Base-by-base conservation (phyloP, 1,140 invertebrate genomes). In the Zelostemma sp. region DNA sequence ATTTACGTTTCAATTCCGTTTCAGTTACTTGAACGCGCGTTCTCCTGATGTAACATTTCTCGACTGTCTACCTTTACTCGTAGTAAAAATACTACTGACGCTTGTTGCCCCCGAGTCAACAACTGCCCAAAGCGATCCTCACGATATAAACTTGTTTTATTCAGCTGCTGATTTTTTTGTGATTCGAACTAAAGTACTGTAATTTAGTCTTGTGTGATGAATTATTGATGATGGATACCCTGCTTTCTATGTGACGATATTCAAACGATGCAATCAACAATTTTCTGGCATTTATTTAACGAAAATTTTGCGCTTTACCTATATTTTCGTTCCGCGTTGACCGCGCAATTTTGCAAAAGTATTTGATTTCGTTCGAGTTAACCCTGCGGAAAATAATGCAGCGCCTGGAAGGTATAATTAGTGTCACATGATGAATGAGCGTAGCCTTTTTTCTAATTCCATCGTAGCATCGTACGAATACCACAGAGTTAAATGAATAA, bases 401-500 rank as follows among this genome's bases (percentile, higher is more conserved):
- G 8, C 25, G 25, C 25, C 25, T 28, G 3, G 40, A 40, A 14
- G 12, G 8, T 11, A 19, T 41, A 40, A 40, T 40, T 40, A 40
- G 14, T 40, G 11, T 58, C 41, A 12, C 45, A 54, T 25, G 31
- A 45, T 9, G 51, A 56, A 61, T 19, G 17, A 46, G 8, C 43
- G 18, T 43, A 65, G 43, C 49, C 55, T 62, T 62, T 53, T 64
- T 59, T 41, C 46, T 55, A 28, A n/a, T 64, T 56, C 33, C 49
- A 47, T 28, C 3, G 25, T 28, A 28, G 25, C 31, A 59, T 60
- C 53, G 66, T 21, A 55, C 51, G 35, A 47, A 61, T 61, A 67
- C 43, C 49, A 47, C 57, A 54, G 53, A 72, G 25, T 48, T 28
- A n/a, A 41, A 78, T 75, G 61, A 79, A 79, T 79, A 72, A 79